Evolutionary conservation across 2,797 vertebrate species (phyloP).

Genomic region (Mallotus villosus): DNA sequence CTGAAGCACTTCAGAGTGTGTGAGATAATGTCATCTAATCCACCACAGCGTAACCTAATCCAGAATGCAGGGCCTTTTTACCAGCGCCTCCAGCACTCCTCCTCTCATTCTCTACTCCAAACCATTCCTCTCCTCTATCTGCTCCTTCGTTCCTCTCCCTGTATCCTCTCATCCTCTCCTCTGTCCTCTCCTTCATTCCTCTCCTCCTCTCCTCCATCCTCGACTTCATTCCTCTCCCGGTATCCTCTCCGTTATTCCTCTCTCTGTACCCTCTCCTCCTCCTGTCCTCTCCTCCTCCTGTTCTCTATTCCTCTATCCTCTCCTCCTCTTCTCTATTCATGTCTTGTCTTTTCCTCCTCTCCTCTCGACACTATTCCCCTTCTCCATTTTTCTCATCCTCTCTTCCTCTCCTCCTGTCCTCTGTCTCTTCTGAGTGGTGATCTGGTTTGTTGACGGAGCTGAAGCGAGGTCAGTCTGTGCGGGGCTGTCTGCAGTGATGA

Average conservation of each 20-base stretch:
- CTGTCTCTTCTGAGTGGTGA: neutral
- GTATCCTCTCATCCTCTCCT: too few relatives aligned
- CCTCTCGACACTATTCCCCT: neutral
- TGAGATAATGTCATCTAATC: neutral
- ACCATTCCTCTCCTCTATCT: neutral
- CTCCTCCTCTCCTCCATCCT: neutral
- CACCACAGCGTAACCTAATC: neutral
- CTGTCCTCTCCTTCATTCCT: neutral
- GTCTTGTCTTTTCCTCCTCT: too few relatives aligned
- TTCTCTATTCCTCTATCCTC: too few relatives aligned
- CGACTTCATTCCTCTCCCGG: too few relatives aligned
- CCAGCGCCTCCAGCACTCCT: neutral
- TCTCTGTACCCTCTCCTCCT: too few relatives aligned
- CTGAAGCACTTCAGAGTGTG: constrained; percentile 53
- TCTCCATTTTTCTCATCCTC: neutral
- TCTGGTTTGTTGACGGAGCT: too few relatives aligned
- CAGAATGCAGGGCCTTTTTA: neutral
- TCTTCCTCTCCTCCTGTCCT: neutral
- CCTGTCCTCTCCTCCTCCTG: too few relatives aligned
- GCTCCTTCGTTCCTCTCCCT: too few relatives aligned
- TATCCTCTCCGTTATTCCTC: too few relatives aligned
- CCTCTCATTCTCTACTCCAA: neutral
- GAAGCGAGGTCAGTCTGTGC: too few relatives aligned
- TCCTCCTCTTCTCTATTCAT: too few relatives aligned
- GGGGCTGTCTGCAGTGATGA: neutral